These are phyloP conservation scores for Hephaestus fuliginosus DNA, from an alignment of 2,797 vertebrate genomes.

Conservation along the genomic window DNA sequence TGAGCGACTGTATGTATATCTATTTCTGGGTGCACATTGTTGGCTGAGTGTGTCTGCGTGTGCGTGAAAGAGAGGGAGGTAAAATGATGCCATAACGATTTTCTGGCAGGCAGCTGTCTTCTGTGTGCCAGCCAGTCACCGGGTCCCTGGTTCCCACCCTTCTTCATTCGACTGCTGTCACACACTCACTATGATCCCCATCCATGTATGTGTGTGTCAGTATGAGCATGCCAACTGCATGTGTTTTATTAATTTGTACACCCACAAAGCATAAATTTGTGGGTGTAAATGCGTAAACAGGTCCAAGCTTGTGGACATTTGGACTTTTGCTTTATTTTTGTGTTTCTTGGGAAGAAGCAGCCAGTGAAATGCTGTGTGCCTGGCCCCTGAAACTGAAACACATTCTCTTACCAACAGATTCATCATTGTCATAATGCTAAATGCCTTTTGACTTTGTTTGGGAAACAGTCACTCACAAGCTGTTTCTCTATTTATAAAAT, in stretches of 20 bases:
- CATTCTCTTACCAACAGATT: slow-evolving; percentile 2
- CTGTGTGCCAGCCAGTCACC: slow-evolving; percentile 32
- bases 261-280: neutral
- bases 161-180: slow-evolving; percentile 20
- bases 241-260: too few species aligned
- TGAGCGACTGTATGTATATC: slow-evolving; percentile 9
- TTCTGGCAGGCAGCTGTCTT: slow-evolving; percentile 43
- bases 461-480: slow-evolving; percentile 36
- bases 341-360: neutral
- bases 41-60: neutral
- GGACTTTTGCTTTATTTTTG: slow-evolving; percentile 8
- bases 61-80: neutral
- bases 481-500: slow-evolving; percentile 23
- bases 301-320: neutral
- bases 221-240: neutral
- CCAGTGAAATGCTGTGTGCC: slow-evolving; percentile 1
- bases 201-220: neutral
- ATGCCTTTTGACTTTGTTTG: slow-evolving; percentile 29
- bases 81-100: slow-evolving; percentile 46
- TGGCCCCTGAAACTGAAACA: slow-evolving; percentile 17
- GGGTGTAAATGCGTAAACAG: neutral
- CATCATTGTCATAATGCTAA: slow-evolving; percentile 29
- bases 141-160: neutral
- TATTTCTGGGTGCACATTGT: neutral
- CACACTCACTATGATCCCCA: neutral